Base-by-base conservation (phyloP, 1,140 invertebrate species). In the Alviniconcha marisindica region DNA sequence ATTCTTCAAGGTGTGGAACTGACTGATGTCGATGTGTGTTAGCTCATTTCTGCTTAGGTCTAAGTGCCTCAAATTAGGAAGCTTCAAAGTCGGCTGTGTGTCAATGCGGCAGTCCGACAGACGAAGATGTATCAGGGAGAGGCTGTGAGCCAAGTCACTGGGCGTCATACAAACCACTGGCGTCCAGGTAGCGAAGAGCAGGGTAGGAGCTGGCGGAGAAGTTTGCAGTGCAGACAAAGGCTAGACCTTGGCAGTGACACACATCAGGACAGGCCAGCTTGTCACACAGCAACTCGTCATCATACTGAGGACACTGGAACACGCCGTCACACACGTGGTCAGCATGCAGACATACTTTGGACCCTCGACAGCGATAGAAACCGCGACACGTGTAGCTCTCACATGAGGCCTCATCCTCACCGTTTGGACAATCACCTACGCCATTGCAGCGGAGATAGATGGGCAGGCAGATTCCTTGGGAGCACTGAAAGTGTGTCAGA, bases 371-470 rank as follows among this genome's bases (percentile, higher is more conserved):
- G 33, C 77, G 51, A 21, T 79, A 79, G 24, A 79, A 24, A 4
- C 77, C 77, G 14, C 54, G 77, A 63, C 77, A 79, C 2, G 31
- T 21, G 77, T 79, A 60, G 36, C 51, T 40, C 18, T 79, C 33
- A 60, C 54, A 79, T 14, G 2, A 15, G 1, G 54, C 56, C 77
- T 79, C 77, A n/a, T 79, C 77, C 36, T 84, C 78, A 12, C 54
- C 33, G 31, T 38, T 28, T 0, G 71, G 83, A 36, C 83, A 84
- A 71, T 84, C 83, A 5, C 36, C 15, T 36, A 81, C 36, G 28
- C 83, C 83, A 73, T 84, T 84, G 40, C 83, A 84, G 28, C 83
- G 80, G 51, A 81, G 36, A 42, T 77, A 83, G 0, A 83, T 31
- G n/a, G 81, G 84, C 1, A 80, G 66, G 28, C 81, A 81, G 56